phyloP scores from a whole-genome alignment of 35 echinoderm and acorn worm genomes.

The Strongylocentrotus purpuratus region DNA sequence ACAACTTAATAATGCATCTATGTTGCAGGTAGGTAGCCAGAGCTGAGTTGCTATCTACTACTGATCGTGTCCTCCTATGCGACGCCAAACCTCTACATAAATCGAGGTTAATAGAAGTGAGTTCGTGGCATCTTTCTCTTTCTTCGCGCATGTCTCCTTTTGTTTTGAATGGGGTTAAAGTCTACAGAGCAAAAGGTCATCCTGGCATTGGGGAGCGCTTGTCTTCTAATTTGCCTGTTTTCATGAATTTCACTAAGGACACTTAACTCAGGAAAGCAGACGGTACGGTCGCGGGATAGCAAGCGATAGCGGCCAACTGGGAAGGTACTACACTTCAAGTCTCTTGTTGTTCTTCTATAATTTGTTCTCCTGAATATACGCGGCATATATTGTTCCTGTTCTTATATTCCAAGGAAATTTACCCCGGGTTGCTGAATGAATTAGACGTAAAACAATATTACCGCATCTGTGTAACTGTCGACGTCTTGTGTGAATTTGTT shows the following conservation, averaged over 20 bases:
- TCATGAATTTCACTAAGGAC: conserved; percentile 17
- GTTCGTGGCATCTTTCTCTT: neutral
- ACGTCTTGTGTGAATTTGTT: neutral
- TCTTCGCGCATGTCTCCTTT: neutral
- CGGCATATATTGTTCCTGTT: neutral
- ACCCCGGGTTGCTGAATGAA: neutral
- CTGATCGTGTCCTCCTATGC: neutral
- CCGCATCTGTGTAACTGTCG: neutral
- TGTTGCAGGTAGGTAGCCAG: neutral
- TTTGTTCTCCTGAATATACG: neutral
- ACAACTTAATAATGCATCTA: conserved; percentile 4
- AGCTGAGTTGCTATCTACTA: neutral
- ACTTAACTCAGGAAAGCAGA: neutral
- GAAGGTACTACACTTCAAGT: neutral
- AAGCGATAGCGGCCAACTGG: neutral
- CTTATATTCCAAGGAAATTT: neutral
- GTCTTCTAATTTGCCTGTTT: conserved; percentile 11
- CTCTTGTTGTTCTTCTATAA: neutral
- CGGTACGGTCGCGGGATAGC: neutral
- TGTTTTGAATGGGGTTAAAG: neutral
- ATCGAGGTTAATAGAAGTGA: neutral
- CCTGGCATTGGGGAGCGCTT: neutral
- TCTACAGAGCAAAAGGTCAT: neutral
- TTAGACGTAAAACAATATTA: neutral
- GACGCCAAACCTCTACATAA: neutral